Evolutionary conservation across 2,113 vertebrate genomes (phyloP).

Genomic region (Oostethus manadensis): DNA sequence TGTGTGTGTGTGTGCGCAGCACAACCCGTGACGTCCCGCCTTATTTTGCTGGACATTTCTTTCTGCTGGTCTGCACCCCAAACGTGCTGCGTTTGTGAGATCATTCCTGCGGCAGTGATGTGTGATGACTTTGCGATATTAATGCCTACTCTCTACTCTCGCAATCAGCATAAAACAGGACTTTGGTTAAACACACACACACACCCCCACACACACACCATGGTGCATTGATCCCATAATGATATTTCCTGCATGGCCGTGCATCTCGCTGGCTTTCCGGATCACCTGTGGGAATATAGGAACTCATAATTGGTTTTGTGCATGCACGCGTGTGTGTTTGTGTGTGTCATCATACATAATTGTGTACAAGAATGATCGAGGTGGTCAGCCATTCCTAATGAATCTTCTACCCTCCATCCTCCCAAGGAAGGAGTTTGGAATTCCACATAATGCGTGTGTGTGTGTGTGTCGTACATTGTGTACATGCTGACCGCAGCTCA

Average conservation of each 20-base stretch:
- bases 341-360: constrained; percentile 4
- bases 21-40: too few relatives aligned
- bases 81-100: constrained; percentile 18
- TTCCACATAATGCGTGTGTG: neutral
- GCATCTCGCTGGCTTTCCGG: constrained; percentile 29
- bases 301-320: constrained; percentile 37
- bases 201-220: constrained; percentile 15
- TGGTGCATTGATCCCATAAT: constrained; percentile 49
- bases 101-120: constrained; percentile 37
- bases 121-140: constrained; percentile 49
- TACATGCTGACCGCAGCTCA: constrained; percentile 18
- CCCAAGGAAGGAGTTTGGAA: constrained; percentile 2
- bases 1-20: constrained; percentile 3
- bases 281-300: constrained; percentile 48
- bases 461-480: constrained; percentile 7
- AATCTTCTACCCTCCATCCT: constrained; percentile 12
- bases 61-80: neutral
- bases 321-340: constrained; percentile 6
- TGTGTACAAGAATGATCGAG: constrained; percentile 16
- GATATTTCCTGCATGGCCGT: constrained; percentile 47
- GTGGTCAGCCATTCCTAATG: constrained; percentile 17
- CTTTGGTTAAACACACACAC: constrained; percentile 44
- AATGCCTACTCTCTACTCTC: constrained; percentile 40
- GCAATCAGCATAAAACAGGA: constrained; percentile 49
- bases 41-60: too few relatives aligned